Base-by-base conservation (phyloP, 2,888 invertebrate genomes). In the Rugalucina vietnamica region DNA sequence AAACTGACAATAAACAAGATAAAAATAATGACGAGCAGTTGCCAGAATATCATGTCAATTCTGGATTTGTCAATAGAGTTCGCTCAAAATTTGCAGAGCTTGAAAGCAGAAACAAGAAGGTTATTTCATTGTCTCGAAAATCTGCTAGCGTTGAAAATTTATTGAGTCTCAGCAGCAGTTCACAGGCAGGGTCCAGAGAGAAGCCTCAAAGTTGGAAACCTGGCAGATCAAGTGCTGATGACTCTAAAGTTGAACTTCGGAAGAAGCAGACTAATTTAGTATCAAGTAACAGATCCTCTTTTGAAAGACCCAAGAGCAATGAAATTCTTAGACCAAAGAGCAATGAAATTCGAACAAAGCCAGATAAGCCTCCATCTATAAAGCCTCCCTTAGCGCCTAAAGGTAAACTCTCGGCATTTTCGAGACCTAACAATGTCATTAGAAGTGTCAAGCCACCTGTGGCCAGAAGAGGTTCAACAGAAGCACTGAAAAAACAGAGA, bases 11-110 rank as follows among this genome's bases (percentile, higher is more conserved):
- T n/a, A n/a, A n/a, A n/a, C n/a, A n/a, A n/a, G n/a, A n/a, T n/a
- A n/a, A n/a, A n/a, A 65, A 36, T 21, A 73, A 60, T 27, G 87
- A 86, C 36, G 88, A 86, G n/a, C 79, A 76, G 27, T 90, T 91
- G 43, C 90, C 91, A n/a, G 93, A 93, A 72, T 92, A 93, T 75
- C 90, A 86, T 29, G 93, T 93, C 54, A 92, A 92, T 37, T 92
- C 93, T 21, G 94, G 94, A 8, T 94, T 94, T 90, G 94, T 94
- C 24, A 90, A 92, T 79, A 93, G 92, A 88, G 86, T 94, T 24
- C 84, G 92, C 71, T 89, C 91, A 75, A 93, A 91, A 86, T 94
- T 90, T 86, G 76, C 87, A 43, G 77, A 86, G 72, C 57, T 89
- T 27, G 85, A 84, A 77, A 86, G 18, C 34, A 82, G 84, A 73